Evolutionary conservation across 2,113 vertebrate species (phyloP).

Genomic region (Verasper variegatus): DNA sequence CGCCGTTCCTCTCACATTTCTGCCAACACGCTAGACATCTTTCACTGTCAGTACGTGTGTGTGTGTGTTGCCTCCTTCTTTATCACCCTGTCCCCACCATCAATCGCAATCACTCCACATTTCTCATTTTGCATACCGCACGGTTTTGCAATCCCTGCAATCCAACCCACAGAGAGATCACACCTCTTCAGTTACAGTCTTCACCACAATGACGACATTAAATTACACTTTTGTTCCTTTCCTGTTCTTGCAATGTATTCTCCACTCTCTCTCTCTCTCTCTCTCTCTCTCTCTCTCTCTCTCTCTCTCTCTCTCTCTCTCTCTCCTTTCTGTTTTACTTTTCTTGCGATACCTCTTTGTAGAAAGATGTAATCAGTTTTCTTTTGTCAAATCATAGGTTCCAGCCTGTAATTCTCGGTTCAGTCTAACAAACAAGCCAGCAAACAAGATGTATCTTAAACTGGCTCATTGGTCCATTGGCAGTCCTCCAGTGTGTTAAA

Average conservation of each 20-base stretch:
- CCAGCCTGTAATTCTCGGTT: not conserved
- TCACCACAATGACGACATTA: slow-evolving; percentile 24
- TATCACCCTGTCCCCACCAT: slow-evolving; percentile 32
- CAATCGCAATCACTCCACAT: slow-evolving; percentile 30
- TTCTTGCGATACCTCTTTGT: not conserved
- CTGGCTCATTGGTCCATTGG: slow-evolving; percentile 46
- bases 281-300: not conserved
- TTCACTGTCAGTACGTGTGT: slow-evolving; percentile 27
- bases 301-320: not conserved
- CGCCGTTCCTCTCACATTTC: slow-evolving; percentile 70
- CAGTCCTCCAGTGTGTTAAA: slow-evolving; percentile 33
- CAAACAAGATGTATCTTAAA: slow-evolving; percentile 44
- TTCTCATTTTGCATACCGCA: slow-evolving; percentile 50
- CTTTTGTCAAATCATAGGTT: slow-evolving; percentile 9
- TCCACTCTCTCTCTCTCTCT: not conserved
- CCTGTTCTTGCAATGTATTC: not conserved
- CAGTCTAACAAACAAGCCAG: slow-evolving; percentile 21
- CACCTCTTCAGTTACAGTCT: slow-evolving; percentile 39
- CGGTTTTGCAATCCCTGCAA: slow-evolving; percentile 25
- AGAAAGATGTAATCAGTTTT: not conserved
- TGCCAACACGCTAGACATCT: slow-evolving; percentile 47
- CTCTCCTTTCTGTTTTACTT: no score
- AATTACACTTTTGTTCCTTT: not conserved
- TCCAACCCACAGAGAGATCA: slow-evolving; percentile 14
- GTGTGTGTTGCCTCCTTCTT: slow-evolving; percentile 18